Evolutionary conservation across 2,888 invertebrate genomes (phyloP), one percentile per base, ranked within the genome.

Genomic region (Cenopis cana): DNA sequence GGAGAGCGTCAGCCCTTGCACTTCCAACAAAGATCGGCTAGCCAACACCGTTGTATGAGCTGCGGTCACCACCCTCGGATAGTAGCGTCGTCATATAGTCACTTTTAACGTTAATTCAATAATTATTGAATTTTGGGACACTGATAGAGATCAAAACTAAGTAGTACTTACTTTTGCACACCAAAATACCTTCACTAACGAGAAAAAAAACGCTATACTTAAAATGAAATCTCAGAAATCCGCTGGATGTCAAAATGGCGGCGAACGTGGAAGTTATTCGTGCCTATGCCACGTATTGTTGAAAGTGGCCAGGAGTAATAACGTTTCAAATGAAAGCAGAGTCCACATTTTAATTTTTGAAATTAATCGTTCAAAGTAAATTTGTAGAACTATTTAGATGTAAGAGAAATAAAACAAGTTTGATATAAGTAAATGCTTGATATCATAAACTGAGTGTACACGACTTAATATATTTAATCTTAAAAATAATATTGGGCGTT

Each of bases 171-270:
- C 94, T 89, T 93, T 93, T 90, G 90, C 90, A 85, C 89, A 87
- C 88, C 89, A 87, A 94, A 94, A 89, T 90, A 87, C 90, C 88
- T 89, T 88, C 86, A 91, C 90, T 93, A 94, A 90, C 90, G 93
- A 91, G 93, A 93, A 95, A 95, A n/a, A 69, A 89, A 95, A 94
- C 94, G 94, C 94, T 94, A 94, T 94, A 95, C 95, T 95, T 95
- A 94, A 94, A 95, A 94, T 93, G 94, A 94, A 95, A 94, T 94
- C 95, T 95, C 94, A 94, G 89, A 89, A 95, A 95, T 94, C 95
- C 95, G 94, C 95, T 95, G 95, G 95, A 95, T 95, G 96, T 96
- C 96, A 96, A 96, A 96, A 96, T 96, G 96, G 93, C 93, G 93
- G 96, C 96, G 96, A 96, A 95, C 95, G 95, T 95, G 95, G 95